phyloP scores from a whole-genome alignment of 2,113 vertebrate genomes.

The Bambusicola thoracicus region DNA sequence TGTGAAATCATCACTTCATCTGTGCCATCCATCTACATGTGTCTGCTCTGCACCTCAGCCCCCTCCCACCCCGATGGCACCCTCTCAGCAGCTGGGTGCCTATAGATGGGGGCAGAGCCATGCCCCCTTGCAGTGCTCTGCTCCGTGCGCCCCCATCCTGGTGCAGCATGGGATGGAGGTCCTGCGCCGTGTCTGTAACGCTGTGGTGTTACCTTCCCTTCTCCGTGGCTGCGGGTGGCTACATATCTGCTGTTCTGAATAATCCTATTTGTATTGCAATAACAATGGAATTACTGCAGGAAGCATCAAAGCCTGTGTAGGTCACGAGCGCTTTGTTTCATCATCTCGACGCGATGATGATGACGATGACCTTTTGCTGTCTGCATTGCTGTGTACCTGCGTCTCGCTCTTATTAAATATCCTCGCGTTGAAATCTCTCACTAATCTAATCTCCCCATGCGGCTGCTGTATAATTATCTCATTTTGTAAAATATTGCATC shows the following conservation, averaged over 20 bases:
- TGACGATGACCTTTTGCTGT: conserved; percentile 67
- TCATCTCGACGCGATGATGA: conserved; percentile 48
- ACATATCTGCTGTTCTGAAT: conserved; percentile 42
- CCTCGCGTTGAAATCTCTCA: conserved; percentile 70
- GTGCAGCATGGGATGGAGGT: too few relatives aligned
- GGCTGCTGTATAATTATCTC: conserved; percentile 78
- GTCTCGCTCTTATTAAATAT: conserved; percentile 73
- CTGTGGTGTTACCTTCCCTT: too few relatives aligned
- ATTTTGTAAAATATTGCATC: conserved; percentile 78
- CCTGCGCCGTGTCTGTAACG: too few relatives aligned
- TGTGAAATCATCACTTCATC: conserved; percentile 62
- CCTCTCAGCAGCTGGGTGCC: background rate
- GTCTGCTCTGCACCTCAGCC: background rate
- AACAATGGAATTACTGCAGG: conserved; percentile 69
- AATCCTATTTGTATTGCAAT: conserved; percentile 71
- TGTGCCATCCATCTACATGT: conserved; percentile 33
- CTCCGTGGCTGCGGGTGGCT: background rate
- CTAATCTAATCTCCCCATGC: conserved; percentile 77
- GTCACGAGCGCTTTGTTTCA: conserved; percentile 54
- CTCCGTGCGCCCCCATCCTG: background rate
- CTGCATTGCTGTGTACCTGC: conserved; percentile 33
- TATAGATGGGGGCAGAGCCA: background rate
- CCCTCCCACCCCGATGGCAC: background rate
- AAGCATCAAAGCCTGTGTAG: conserved; percentile 55
- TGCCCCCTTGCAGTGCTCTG: background rate